Conservation (phyloP, 2,888 invertebrate genomes). For the Ophion ellenae region DNA sequence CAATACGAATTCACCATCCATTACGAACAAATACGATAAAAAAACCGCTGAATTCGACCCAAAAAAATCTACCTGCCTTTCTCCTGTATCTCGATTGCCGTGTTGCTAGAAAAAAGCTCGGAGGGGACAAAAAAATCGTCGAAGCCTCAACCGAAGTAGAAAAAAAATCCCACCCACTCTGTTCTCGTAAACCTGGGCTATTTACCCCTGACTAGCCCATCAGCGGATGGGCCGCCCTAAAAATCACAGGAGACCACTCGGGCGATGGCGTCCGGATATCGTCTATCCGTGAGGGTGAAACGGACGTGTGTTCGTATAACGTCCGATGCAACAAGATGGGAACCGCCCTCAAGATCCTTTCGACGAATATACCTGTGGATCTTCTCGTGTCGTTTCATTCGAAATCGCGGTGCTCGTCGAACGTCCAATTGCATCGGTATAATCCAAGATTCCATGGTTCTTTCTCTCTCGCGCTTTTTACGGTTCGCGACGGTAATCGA, state of each 20-base stretch:
- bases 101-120: neutral
- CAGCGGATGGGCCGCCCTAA: conserved; percentile 13
- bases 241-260: conserved; percentile 1
- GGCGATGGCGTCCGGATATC: conserved; percentile 13
- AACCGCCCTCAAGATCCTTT: conserved; percentile 6
- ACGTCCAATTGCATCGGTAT: conserved; percentile 64
- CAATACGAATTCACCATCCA: too few species aligned
- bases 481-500: conserved; percentile 60
- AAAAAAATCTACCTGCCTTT: neutral
- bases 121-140: neutral
- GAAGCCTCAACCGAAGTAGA: neutral
- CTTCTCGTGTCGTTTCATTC: neutral
- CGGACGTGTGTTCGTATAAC: conserved; percentile 8
- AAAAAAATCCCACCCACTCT: neutral
- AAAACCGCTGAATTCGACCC: neutral
- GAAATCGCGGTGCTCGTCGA: conserved; percentile 55
- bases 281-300: conserved; percentile 2
- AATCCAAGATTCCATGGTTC: conserved; percentile 47
- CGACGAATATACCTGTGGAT: conserved; percentile 23
- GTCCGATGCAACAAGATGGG: neutral
- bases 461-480: neutral
- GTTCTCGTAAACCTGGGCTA: neutral
- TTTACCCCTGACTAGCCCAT: conserved; percentile 42
- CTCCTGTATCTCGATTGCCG: neutral
- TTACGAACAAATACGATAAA: neutral